Conservation (phyloP, 2,888 invertebrate species). For the Hemaris fuciformis region DNA sequence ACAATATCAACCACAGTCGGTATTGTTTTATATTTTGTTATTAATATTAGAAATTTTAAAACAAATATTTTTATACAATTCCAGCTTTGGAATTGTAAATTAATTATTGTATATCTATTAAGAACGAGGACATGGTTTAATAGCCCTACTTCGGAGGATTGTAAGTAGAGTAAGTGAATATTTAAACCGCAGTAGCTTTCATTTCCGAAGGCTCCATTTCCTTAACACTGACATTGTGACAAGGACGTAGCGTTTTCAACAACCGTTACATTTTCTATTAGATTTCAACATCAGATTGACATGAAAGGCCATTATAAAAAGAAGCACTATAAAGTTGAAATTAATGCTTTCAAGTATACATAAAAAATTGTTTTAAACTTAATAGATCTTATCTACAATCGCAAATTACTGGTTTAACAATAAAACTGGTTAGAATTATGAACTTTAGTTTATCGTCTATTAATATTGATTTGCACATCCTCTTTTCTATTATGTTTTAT, state of each 20-base stretch:
- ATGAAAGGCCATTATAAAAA: not conserved
- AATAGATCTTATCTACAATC: too few species aligned
- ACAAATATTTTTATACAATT: too few species aligned
- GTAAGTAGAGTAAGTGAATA: not conserved
- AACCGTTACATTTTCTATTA: not conserved
- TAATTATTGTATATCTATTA: not conserved
- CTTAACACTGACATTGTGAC: constrained; percentile 18
- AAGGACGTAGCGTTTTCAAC: constrained; percentile 13
- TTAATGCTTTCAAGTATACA: not conserved
- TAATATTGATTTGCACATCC: too few species aligned
- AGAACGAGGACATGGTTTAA: not conserved
- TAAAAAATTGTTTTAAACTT: too few species aligned
- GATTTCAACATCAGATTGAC: not conserved
- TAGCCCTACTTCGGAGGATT: not conserved
- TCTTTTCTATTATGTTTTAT: too few species aligned
- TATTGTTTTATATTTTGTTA: too few species aligned
- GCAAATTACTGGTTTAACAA: too few species aligned
- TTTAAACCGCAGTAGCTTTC: not conserved
- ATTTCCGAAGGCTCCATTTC: constrained; percentile 27
- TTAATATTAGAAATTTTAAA: too few species aligned
- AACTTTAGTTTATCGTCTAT: too few species aligned
- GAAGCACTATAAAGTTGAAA: not conserved
- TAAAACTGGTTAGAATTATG: not conserved
- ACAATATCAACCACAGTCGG: too few species aligned
- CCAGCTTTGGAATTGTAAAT: too few species aligned